These are phyloP conservation scores for Tenthredo mesomela DNA, from an alignment of 2,888 invertebrate species.

Conservation along the genomic window DNA sequence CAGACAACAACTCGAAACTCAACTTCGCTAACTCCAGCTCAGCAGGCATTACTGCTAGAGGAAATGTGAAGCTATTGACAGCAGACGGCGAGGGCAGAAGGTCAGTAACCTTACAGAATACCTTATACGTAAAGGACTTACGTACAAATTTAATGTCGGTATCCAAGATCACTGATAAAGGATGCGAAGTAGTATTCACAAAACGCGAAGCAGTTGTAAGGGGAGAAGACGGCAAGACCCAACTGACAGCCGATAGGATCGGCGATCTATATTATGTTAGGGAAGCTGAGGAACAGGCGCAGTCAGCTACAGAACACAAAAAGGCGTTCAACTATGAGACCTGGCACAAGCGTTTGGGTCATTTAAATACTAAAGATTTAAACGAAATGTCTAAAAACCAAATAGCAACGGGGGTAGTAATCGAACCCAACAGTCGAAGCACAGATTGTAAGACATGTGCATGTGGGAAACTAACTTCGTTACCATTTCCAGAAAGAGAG, in stretches of 20 bases:
- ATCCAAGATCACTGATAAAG: not conserved
- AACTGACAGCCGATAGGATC: not conserved
- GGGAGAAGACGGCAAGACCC: not conserved
- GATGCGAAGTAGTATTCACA: not conserved
- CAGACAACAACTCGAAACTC: not conserved
- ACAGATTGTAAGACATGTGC: constrained; percentile 49
- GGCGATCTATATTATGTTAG: not conserved
- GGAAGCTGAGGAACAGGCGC: not conserved
- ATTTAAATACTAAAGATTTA: constrained; percentile 55
- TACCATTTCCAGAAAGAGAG: constrained; percentile 50
- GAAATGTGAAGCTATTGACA: constrained; percentile 21
- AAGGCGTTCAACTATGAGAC: not conserved
- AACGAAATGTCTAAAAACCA: constrained; percentile 42
- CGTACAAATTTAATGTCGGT: constrained; percentile 12
- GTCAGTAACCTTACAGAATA: not conserved
- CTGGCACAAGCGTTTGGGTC: constrained; percentile 58
- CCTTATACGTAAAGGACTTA: not conserved
- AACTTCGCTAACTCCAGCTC: constrained; percentile 21
- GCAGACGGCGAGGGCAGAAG: not conserved
- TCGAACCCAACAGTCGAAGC: not conserved
- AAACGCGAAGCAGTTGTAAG: not conserved
- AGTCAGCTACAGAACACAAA: not conserved
- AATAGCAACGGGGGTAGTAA: not conserved
- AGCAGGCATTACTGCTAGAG: not conserved
- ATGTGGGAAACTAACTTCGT: constrained; percentile 47